phyloP scores from a whole-genome alignment of 1,140 invertebrate genomes.

The Drosophila melanica region DNA sequence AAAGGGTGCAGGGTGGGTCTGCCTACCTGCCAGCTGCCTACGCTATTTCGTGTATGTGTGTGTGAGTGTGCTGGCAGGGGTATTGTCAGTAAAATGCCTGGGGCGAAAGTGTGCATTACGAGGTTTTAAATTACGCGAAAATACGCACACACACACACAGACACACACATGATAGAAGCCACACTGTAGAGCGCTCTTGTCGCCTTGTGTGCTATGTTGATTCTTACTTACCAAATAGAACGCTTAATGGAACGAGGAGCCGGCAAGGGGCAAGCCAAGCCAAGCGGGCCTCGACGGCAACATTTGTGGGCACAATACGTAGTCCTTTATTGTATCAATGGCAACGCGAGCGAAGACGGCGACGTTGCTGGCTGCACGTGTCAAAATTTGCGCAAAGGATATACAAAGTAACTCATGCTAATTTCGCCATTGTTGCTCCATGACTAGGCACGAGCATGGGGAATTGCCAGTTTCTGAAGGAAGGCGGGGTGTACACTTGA shows the following conservation, averaged over 20 bases:
- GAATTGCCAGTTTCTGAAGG: conserved; percentile 1
- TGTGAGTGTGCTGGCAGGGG: conserved; percentile 59
- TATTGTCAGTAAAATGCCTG: conserved; percentile 77
- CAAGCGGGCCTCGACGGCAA: conserved; percentile 23
- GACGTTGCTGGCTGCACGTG: conserved; percentile 51
- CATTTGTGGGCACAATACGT: conserved; percentile 54
- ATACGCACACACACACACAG: conserved; percentile 45
- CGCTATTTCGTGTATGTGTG: conserved; percentile 7
- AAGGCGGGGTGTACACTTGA: neutral
- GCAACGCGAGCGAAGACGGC: conserved; percentile 41
- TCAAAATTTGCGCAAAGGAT: conserved; percentile 77
- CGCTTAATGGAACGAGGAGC: conserved; percentile 6
- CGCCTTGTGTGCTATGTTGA: conserved; percentile 28
- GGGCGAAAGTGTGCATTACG: conserved; percentile 80
- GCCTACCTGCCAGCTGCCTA: conserved; percentile 23
- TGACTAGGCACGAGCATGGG: conserved; percentile 22
- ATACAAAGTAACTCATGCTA: conserved; percentile 77
- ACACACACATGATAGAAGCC: conserved; percentile 27
- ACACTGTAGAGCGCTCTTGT: conserved; percentile 23
- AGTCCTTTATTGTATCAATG: conserved; percentile 70
- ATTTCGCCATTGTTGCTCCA: conserved; percentile 65
- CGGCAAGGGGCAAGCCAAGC: neutral
- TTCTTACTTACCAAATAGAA: conserved; percentile 34
- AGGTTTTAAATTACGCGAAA: conserved; percentile 80
- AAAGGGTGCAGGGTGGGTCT: conserved; percentile 6